Evolutionary conservation across 2,113 vertebrate species (phyloP).

Genomic region (Dermatemys mawii): DNA sequence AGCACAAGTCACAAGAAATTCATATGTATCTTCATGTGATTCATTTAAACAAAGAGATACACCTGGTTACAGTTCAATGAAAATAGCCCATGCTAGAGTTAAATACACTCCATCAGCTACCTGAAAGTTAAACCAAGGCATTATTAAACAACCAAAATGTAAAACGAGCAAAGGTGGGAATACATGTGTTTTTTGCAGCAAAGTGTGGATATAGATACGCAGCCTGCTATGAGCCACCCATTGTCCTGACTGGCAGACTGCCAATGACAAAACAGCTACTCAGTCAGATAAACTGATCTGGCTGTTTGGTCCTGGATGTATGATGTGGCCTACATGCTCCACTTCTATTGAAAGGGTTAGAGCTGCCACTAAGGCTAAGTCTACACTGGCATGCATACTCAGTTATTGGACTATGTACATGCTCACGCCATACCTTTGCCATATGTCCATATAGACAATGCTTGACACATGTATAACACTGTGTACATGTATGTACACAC

Average conservation of each 20-base stretch:
- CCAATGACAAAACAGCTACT: not conserved
- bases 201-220: not conserved
- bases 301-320: not conserved
- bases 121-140: constrained; percentile 11
- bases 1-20: constrained; percentile 35
- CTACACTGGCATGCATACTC: not conserved
- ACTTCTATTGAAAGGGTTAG: not conserved
- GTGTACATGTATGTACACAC: not conserved
- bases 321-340: not conserved
- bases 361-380: not conserved
- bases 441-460: not conserved
- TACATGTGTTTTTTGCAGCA: not conserved
- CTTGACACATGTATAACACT: not conserved
- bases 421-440: not conserved
- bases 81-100: constrained; percentile 20
- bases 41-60: not conserved
- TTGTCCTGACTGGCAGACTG: not conserved
- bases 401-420: not conserved
- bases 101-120: not conserved
- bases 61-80: constrained; percentile 65
- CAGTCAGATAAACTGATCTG: fast-evolving
- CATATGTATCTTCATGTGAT: constrained; percentile 35
- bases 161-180: not conserved
- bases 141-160: not conserved
- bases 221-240: not conserved